These are phyloP conservation scores for Drosophila burlai DNA, from an alignment of 1,140 invertebrate species.

Conservation along the genomic window DNA sequence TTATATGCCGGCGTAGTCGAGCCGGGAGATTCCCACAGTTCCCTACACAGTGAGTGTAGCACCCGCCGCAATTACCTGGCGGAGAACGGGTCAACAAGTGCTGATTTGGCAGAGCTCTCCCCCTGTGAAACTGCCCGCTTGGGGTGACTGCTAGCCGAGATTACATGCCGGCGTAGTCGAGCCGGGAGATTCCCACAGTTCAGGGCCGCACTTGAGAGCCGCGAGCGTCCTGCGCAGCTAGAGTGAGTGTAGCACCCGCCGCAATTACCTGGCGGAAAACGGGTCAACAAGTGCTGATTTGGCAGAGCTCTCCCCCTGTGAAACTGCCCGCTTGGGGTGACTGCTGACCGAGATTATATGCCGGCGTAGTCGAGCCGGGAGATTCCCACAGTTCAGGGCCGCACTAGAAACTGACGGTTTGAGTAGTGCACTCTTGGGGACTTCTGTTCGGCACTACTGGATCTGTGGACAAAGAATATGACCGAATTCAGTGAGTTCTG, in stretches of 20 bases:
- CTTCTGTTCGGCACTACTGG: too few relatives aligned
- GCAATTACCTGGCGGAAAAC: conserved; percentile 13
- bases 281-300: conserved; percentile 10
- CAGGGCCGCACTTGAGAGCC: conserved; percentile 26
- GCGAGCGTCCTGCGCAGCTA: conserved; percentile 19
- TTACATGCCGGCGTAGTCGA: too few relatives aligned
- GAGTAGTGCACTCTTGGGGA: too few relatives aligned
- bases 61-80: too few relatives aligned
- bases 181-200: conserved; percentile 66
- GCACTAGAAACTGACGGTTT: not conserved
- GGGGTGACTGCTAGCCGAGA: too few relatives aligned
- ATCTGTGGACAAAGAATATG: too few relatives aligned
- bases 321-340: conserved; percentile 28
- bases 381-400: conserved; percentile 53
- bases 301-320: not conserved
- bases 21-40: conserved; percentile 63
- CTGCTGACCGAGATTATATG: conserved; percentile 47
- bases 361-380: conserved; percentile 8
- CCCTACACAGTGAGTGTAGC: too few relatives aligned
- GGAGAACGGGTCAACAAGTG: too few relatives aligned
- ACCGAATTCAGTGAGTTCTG: too few relatives aligned
- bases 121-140: too few relatives aligned
- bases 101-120: too few relatives aligned
- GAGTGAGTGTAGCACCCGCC: not conserved
- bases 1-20: conserved; percentile 50